Base-by-base conservation (phyloP, 2,797 vertebrate genomes). In the Lacerta bilineata region DNA sequence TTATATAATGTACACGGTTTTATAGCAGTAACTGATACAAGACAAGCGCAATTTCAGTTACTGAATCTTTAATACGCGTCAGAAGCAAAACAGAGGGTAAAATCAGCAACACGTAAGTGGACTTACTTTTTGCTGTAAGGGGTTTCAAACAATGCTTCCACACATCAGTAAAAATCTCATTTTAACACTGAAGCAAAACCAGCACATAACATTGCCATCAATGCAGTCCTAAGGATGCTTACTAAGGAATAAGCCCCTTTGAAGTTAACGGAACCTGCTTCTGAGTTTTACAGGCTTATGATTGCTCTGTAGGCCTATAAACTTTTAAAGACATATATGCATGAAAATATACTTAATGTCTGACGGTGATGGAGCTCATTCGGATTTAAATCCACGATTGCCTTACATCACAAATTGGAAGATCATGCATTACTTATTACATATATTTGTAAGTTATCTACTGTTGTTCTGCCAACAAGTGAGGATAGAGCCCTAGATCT, bases 281-380 rank as follows among this genome's bases (percentile, higher is more conserved):
- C 64, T 68, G 41, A 1, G 8, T 43, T 64, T n/a, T 18, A 68
- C 15, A n/a, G 68, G 64, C 7, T 46, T 82, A 29, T 68, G 27
- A 18, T 68, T 82, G 27, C 64, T 10, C 17, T 68, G 7, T 68
- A 82, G 29, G 23, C n/a, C 11, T 36, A 46, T 59, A 23, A 17
- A 11, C 8, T 80, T 89, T 88, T 43, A 87, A 55, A 87, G 75
- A 61, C 4, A n/a, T 20, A 36, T 59, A 36, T 59, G 33, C n/a
- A 84, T 78, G 64, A 23, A 61, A 87, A 80, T 36, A 68, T 66
- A 46, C 29, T 78, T 20, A 69, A 46, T 8, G 1, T 68, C 25
- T 79, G 29, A 23, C 68, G 46, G 33, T 43, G 29, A 50, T 20
- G 41, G 2, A 89, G 87, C 39, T 0, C 72, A 36, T 72, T n/a